Evolutionary conservation across 2,888 invertebrate species (phyloP).

Genomic region (Oligia strigilis): DNA sequence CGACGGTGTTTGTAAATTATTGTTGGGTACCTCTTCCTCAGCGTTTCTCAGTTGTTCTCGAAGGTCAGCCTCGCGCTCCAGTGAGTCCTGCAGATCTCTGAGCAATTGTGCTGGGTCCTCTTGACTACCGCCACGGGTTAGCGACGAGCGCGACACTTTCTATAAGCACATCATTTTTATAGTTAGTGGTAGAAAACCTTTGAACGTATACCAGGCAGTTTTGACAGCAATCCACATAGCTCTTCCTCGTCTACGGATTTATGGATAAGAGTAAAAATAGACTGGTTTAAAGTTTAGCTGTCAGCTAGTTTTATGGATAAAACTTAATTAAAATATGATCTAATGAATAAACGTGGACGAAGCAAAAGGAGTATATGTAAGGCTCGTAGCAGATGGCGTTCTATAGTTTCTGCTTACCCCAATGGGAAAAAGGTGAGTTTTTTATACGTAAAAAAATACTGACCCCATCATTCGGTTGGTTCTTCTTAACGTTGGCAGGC

Average conservation of each 20-base stretch:
- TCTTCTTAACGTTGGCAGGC: conserved; percentile 90
- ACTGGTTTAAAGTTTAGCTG: background rate
- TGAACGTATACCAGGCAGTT: background rate
- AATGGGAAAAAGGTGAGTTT: background rate
- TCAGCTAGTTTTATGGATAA: background rate
- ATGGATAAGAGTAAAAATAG: background rate
- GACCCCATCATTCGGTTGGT: conserved; percentile 91
- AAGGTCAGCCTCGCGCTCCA: conserved; percentile 98
- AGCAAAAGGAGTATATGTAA: too few species aligned
- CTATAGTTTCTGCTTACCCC: background rate
- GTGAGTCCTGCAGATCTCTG: conserved; percentile 96
- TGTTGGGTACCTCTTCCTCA: conserved; percentile 95
- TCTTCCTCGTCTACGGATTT: background rate
- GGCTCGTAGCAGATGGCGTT: background rate
- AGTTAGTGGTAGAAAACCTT: background rate
- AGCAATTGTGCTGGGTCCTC: conserved; percentile 95
- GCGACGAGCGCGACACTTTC: conserved; percentile 93
- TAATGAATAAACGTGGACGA: background rate
- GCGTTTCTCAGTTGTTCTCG: conserved; percentile 97
- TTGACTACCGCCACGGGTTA: conserved; percentile 94
- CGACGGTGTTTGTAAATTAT: background rate
- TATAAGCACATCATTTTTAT: conserved; percentile 52
- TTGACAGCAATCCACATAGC: background rate
- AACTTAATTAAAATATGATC: background rate
- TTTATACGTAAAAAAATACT: background rate